phyloP scores from a whole-genome alignment of 2,888 invertebrate species.

The Helleia helle region DNA sequence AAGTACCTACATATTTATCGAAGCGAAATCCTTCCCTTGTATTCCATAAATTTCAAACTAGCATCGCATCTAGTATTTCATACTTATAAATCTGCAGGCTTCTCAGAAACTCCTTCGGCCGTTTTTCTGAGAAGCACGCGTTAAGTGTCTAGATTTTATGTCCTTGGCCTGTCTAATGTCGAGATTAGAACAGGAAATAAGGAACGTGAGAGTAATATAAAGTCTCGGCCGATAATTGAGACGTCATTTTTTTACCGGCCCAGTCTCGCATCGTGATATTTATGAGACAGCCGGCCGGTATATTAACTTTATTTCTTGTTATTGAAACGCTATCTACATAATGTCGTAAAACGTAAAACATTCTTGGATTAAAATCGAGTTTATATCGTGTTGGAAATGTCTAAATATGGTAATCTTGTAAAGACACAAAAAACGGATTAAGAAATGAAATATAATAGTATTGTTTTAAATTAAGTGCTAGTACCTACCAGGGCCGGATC shows the following conservation, averaged over 20 bases:
- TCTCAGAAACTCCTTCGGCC: not conserved
- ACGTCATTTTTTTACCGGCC: constrained; percentile 61
- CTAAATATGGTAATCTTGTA: too few relatives aligned
- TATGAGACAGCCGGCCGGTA: constrained; percentile 60
- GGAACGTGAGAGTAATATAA: constrained; percentile 69
- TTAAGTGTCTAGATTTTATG: not conserved
- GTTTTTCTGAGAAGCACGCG: not conserved
- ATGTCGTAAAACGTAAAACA: not conserved
- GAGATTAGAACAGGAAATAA: constrained; percentile 58
- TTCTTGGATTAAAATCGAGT: not conserved
- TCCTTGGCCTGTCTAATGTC: constrained; percentile 17
- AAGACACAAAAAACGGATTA: too few relatives aligned
- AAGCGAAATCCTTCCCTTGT: too few relatives aligned
- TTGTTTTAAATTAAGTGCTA: too few relatives aligned
- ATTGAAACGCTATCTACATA: constrained; percentile 54
- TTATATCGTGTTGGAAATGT: not conserved
- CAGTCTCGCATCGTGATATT: constrained; percentile 55
- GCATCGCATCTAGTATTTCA: too few relatives aligned
- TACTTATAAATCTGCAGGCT: too few relatives aligned
- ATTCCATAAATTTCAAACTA: too few relatives aligned
- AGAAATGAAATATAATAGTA: too few relatives aligned
- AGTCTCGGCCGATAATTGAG: constrained; percentile 58
- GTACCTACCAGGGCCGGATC: too few relatives aligned
- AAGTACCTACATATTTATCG: too few relatives aligned
- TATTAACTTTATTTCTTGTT: constrained; percentile 62